These are phyloP conservation scores for Taxidea taxus DNA, from an alignment of 2,113 vertebrate genomes.

Conservation along the genomic window DNA sequence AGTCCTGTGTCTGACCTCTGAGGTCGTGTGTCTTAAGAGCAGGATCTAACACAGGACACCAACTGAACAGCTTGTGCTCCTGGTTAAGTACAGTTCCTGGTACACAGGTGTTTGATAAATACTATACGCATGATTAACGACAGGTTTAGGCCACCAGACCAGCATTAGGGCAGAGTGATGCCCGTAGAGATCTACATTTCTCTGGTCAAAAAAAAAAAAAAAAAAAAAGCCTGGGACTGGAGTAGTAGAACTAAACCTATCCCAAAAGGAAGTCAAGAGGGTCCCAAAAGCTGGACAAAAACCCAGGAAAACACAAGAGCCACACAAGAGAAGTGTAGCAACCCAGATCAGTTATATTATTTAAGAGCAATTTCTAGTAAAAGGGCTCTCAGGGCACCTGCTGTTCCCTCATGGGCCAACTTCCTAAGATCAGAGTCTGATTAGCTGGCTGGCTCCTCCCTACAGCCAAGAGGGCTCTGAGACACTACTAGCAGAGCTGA, in stretches of 20 bases:
- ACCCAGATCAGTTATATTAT: constrained; percentile 7
- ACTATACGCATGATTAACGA: neutral
- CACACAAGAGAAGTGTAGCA: constrained; percentile 11
- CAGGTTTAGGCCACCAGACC: neutral
- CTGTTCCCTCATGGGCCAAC: neutral
- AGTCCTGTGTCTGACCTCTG: neutral
- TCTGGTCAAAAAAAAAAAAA: neutral
- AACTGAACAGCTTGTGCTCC: neutral
- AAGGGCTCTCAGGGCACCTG: neutral
- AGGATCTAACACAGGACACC: neutral
- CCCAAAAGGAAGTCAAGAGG: constrained; percentile 17
- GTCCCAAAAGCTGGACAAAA: neutral
- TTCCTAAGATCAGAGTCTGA: constrained; percentile 31
- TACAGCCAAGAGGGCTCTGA: neutral
- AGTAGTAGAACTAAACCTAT: neutral
- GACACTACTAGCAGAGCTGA: neutral
- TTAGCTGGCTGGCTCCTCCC: neutral
- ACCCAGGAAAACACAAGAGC: constrained; percentile 1
- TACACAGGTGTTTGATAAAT: neutral
- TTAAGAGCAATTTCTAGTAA: neutral
- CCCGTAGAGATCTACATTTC: neutral
- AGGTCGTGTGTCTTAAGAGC: neutral
- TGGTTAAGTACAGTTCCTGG: neutral
- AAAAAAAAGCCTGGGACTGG: neutral
- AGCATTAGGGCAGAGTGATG: neutral